Evolutionary conservation across 2,113 vertebrate genomes (phyloP), one percentile per base, ranked within the genome.

Genomic region (Pelmatolapia mariae): DNA sequence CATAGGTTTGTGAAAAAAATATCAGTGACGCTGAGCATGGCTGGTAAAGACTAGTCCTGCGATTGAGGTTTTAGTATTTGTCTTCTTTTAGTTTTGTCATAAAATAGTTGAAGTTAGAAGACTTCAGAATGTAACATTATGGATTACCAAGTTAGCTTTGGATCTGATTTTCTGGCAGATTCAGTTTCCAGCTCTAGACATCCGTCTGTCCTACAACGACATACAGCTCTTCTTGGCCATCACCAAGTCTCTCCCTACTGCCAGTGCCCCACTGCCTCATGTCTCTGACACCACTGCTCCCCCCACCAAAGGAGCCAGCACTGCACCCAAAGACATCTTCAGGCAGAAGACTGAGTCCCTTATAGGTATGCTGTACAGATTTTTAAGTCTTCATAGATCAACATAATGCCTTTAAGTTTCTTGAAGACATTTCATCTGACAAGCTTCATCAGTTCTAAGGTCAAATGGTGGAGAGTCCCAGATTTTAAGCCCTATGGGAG

Each of bases 181-280:
- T 93, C 99, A 99, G 50, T 96, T 99, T 91, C 98, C 98, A 87
- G 96, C 97, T 18, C 93, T 99, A 93, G 97, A 98, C 91, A 99
- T 99, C 91, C 97, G 99, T 31, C 96, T 99, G 59, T 99, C 99
- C 81, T 99, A 99, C 94, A 99, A 99, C 1, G 99, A 99, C 83
- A 98, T 99, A 43, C 98, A 98, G 45, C 97, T 99, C 3, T 99
- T 99, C 90, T 80, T 99, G 93, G 98, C 98, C 1, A 99, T 99
- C 29, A 97, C 98, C 7, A 99, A 98, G 87, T 99, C 99, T 54
- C 97, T 99, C 89, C 98, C 99, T 6, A 93, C 95, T 7, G 71
- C 93, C 5, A 90, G 87, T 24, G 52, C 95, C 22, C 4, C 88
- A 4, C 38, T 10, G 8, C 50, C 89, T 4, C 16, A 76, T 33